These are phyloP conservation scores for Caenorhabditis sp. DNA, from an alignment of 2,888 invertebrate species.

Conservation along the genomic window DNA sequence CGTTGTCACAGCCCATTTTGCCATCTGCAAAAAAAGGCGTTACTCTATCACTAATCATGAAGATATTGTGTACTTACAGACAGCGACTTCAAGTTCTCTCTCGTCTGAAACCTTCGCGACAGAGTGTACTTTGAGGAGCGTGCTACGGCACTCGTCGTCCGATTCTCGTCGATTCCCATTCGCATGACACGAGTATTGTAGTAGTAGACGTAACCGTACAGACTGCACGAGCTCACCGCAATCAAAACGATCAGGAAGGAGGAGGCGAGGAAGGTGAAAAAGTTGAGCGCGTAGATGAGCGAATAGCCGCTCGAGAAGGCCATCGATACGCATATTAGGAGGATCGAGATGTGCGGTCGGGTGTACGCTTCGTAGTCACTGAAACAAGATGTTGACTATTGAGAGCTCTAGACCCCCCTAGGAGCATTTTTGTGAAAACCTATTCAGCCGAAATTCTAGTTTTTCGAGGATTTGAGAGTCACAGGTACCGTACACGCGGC, in stretches of 20 bases:
- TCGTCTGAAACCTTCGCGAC: conserved; percentile 30
- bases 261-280: conserved; percentile 27
- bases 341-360: conserved; percentile 25
- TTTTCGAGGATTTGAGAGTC: too few relatives aligned
- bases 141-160: neutral
- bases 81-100: conserved; percentile 33
- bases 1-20: conserved; percentile 29
- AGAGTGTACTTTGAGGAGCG: conserved; percentile 34
- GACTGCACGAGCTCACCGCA: neutral
- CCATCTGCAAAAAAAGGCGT: conserved; percentile 24
- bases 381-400: conserved; percentile 7
- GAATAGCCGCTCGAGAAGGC: conserved; percentile 27
- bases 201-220: conserved; percentile 26
- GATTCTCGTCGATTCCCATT: conserved; percentile 11
- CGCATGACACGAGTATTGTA: conserved; percentile 18
- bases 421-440: too few relatives aligned
- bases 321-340: conserved; percentile 26
- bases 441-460: too few relatives aligned
- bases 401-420: too few relatives aligned
- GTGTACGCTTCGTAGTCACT: conserved; percentile 34
- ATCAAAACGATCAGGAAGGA: conserved; percentile 12
- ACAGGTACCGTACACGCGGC: too few relatives aligned
- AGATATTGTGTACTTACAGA: conserved; percentile 4
- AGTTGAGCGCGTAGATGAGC: conserved; percentile 30
- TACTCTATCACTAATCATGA: neutral